These are phyloP conservation scores for Leguminivora glycinivorella DNA, from an alignment of 1,140 invertebrate species.

Conservation along the genomic window DNA sequence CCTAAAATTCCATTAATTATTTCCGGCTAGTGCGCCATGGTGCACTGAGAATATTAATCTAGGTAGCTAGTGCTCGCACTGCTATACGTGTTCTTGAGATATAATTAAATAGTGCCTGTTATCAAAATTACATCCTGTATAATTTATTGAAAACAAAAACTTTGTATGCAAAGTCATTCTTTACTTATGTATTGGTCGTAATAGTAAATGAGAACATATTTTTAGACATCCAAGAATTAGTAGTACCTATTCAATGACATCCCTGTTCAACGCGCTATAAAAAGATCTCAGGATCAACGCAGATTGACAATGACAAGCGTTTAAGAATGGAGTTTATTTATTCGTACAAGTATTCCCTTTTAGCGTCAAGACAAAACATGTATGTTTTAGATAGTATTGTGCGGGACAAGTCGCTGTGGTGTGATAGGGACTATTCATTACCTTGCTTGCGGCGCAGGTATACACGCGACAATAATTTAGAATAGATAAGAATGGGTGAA, in stretches of 20 bases:
- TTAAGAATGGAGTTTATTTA: slow-evolving; percentile 72
- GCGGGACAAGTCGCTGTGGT: slow-evolving; percentile 44
- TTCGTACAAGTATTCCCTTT: slow-evolving; percentile 76
- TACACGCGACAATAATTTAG: neutral
- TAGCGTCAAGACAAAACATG: slow-evolving; percentile 71
- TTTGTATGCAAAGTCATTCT: too few species aligned
- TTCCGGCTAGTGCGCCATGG: too few species aligned
- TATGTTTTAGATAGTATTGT: slow-evolving; percentile 71
- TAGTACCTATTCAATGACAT: neutral
- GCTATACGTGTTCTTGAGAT: too few species aligned
- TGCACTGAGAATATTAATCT: too few species aligned
- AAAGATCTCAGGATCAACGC: slow-evolving; percentile 66
- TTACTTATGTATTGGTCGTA: too few species aligned
- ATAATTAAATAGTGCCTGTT: too few species aligned
- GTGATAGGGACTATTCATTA: slow-evolving; percentile 41
- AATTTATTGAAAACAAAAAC: too few species aligned
- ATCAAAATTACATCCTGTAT: too few species aligned
- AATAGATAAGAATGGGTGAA: slow-evolving; percentile 10
- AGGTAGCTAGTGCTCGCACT: too few species aligned
- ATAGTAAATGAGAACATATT: neutral
- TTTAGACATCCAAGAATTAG: neutral
- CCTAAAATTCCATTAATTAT: too few species aligned
- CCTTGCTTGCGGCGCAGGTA: neutral
- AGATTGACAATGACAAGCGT: slow-evolving; percentile 75
- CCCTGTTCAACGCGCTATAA: slow-evolving; percentile 58